A percentile compares a stretch with the other conserved stretches of the same genome.
phyloP scores from a whole-genome alignment of 1,140 invertebrate species.

The Aphelinus atriplicis region DNA sequence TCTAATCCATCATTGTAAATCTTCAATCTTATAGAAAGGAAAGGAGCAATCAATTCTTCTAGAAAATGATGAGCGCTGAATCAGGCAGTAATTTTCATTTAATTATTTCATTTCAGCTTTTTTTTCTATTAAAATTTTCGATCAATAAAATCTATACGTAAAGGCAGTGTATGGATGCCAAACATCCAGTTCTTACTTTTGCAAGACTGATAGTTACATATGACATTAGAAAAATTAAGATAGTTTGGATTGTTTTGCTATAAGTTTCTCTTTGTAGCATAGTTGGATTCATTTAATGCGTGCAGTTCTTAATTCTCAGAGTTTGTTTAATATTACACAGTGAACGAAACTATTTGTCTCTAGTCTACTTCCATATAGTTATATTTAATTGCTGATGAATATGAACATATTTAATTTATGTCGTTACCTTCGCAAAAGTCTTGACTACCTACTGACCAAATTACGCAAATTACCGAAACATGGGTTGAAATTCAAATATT shows the following conservation, averaged over 20 bases:
- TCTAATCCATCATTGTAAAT: slow-evolving; percentile 29
- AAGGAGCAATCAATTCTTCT: background rate
- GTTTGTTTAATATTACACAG: background rate
- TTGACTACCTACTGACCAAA: slow-evolving; percentile 47
- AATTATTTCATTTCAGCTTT: slow-evolving; percentile 9
- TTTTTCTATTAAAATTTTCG: slow-evolving; percentile 23
- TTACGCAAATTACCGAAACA: slow-evolving; percentile 26
- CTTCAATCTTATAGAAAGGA: slow-evolving; percentile 17
- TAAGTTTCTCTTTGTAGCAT: background rate
- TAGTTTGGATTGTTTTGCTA: slow-evolving; percentile 9
- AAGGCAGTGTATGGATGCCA: background rate
- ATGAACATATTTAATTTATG: slow-evolving; percentile 27
- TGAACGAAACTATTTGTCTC: slow-evolving; percentile 46
- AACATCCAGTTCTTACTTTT: slow-evolving; percentile 37
- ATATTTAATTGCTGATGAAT: slow-evolving; percentile 48
- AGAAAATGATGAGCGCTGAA: slow-evolving; percentile 14
- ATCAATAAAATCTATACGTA: slow-evolving; percentile 10
- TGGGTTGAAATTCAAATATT: slow-evolving; percentile 13
- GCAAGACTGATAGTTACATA: slow-evolving; percentile 55
- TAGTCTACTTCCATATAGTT: slow-evolving; percentile 48
- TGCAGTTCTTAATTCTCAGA: too few species aligned
- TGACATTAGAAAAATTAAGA: slow-evolving; percentile 10
- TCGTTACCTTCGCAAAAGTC: slow-evolving; percentile 34
- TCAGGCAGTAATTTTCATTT: slow-evolving; percentile 22
- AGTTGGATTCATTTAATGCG: too few species aligned